Evolutionary conservation across 2,888 invertebrate genomes (phyloP).

Genomic region (Alviniconcha strummeri): DNA sequence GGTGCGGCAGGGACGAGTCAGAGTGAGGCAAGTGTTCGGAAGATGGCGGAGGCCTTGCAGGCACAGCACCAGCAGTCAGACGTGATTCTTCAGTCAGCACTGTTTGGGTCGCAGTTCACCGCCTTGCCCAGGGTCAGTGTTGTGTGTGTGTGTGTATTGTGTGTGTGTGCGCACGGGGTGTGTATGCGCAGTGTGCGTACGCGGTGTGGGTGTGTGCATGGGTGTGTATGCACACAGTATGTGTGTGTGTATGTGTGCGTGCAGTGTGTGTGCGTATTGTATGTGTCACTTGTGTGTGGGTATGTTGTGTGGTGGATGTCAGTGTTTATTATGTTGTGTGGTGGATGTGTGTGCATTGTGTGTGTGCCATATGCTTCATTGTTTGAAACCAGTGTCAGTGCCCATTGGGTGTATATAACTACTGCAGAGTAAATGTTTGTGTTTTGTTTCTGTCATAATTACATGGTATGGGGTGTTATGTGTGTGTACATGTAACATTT

Average conservation of each 20-base stretch:
- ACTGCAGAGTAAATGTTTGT: too few species aligned
- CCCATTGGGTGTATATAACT: too few species aligned
- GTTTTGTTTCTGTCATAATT: too few species aligned
- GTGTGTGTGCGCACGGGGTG: neutral
- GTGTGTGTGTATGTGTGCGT: neutral
- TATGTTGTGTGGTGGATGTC: too few species aligned
- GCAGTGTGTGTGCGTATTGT: neutral
- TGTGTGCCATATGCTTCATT: too few species aligned
- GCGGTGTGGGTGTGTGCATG: too few species aligned
- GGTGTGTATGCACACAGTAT: neutral
- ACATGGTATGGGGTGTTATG: too few species aligned
- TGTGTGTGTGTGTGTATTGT: neutral
- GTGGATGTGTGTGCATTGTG: too few species aligned
- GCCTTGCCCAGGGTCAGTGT: slow-evolving; percentile 42
- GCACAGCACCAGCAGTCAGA: slow-evolving; percentile 14
- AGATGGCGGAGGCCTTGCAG: slow-evolving; percentile 20
- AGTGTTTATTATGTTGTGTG: too few species aligned
- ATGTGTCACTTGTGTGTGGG: too few species aligned
- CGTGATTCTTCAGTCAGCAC: slow-evolving; percentile 36
- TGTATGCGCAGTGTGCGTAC: neutral
- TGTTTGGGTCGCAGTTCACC: slow-evolving; percentile 45
- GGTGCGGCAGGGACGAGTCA: neutral
- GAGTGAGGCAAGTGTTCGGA: neutral
- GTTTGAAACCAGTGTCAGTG: too few species aligned
- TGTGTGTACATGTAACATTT: too few species aligned